Evolutionary conservation across 2,797 vertebrate species (phyloP).

Genomic region (Silurus aristotelis): DNA sequence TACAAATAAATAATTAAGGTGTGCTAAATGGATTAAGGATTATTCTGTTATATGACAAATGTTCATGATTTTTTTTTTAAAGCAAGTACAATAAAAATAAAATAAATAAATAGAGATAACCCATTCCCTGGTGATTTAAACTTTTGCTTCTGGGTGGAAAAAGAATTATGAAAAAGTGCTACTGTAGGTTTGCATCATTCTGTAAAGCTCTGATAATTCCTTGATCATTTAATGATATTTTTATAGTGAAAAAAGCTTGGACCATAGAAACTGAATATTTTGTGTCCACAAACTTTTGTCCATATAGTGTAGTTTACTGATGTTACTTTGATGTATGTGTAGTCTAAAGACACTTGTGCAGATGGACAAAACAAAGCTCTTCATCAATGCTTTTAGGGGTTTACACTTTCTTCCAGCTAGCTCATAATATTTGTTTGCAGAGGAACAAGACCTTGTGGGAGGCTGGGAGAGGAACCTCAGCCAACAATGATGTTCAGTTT

Average conservation of each 20-base stretch:
- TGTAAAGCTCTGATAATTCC: neutral
- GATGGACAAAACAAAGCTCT: conserved; percentile 24
- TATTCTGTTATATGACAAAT: neutral
- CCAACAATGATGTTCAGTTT: conserved; percentile 11
- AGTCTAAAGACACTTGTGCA: conserved; percentile 19
- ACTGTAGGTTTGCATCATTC: neutral
- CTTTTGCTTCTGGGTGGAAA: neutral
- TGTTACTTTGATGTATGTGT: conserved; percentile 57
- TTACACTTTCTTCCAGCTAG: conserved; percentile 24
- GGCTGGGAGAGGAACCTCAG: neutral
- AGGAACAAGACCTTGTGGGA: conserved; percentile 5
- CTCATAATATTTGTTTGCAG: conserved; percentile 7
- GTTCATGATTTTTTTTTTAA: neutral
- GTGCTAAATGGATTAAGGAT: neutral
- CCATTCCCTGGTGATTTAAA: neutral
- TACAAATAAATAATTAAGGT: neutral
- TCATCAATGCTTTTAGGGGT: neutral
- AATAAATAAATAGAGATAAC: neutral
- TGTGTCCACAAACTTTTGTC: too few species aligned
- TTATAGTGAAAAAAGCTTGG: neutral
- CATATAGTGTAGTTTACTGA: neutral
- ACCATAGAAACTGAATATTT: neutral
- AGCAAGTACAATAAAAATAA: too few species aligned
- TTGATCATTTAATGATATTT: neutral
- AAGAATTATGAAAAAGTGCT: neutral